Base-by-base conservation (phyloP, 2,113 vertebrate species). In the Dicrurus megarhynchus region DNA sequence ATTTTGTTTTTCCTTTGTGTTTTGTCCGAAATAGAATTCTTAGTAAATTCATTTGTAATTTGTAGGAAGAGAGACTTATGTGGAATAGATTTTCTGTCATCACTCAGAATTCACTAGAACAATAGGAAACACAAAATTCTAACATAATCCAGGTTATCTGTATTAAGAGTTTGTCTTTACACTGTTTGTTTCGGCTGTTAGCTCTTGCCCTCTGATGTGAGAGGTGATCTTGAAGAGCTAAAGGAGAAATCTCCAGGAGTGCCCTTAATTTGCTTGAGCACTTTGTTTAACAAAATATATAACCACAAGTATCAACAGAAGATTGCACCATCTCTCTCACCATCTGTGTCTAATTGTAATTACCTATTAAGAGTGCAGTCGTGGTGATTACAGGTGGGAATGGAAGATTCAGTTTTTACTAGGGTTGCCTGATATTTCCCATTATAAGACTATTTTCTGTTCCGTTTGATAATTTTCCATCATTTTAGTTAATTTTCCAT, bases 201-300 rank as follows among this genome's bases (percentile, higher is more conserved):
- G 79, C 6, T 53, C 53, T 88, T 15, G 19, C 23, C n/a, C 46
- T 95, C 88, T 86, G 55, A 77, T 93, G 15, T 21, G 61, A 60
- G 85, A 96, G 50, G 65, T 83, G 82, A 93, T 90, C 83, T 92
- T 92, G 55, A 39, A 77, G 70, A 86, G 47, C 44, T 16, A 75
- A 92, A 95, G 92, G 88, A 91, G 88, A 94, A 95, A 93, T 94
- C 95, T 96, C 89, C 95, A 94, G 92, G 90, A 95, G 94, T 83
- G 90, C 52, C 79, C 41, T 90, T 90, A 88, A 97, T 94, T 90
- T 90, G 68, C 70, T 49, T 73, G 67, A 86, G 20, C 67, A 16
- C 84, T 94, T 92, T 65, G 88, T 93, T 94, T 57, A 93, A 80
- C 86, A 80, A 94, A 95, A 89, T 83, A 37, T 33, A 73, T 83